Base-by-base conservation (phyloP, 2,113 vertebrate species). In the Rhabdornis inornatus region DNA sequence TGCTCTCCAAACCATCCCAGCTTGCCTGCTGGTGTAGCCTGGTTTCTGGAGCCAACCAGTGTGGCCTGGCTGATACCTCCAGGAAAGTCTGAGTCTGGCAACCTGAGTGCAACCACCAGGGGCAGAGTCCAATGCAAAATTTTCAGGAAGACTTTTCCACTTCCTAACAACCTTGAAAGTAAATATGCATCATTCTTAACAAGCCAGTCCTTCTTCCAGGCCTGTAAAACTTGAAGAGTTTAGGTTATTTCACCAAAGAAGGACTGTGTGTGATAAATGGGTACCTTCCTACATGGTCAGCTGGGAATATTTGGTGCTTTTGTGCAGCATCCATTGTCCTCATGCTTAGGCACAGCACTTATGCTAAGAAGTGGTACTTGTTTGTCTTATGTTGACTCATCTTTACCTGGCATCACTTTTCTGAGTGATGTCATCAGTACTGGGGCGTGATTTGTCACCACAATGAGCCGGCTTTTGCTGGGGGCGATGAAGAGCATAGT, bases 201-300 rank as follows among this genome's bases (percentile, higher is more conserved):
- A 0, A 39, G 10, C 23, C 22, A 28, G 35, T 49, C 33, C 52
- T 24, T 68, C 76, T 75, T 33, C 0, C 0, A 56, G 30, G 15
- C 14, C 56, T 65, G 6, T 55, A 30, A 12, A 66, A n/a, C 1
- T 16, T 53, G 17, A 5, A 56, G 21, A 47, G 15, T 22, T 69
- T 27, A 31, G 33, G 25, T 84, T 87, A 45, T 44, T 91, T 94
- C 47, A 22, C 45, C 22, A 28, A 33, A 49, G 63, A 37, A 75
- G 33, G n/a, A 27, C 30, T 33, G 1, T 1, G 0, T 24, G 4
- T 87, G 44, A 24, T 47, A 57, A 72, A 77, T 31, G 0, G 56
- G 5, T 24, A 25, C 42, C 12, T 71, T 91, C 39, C 24, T 56
- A 16, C 63, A 9, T 20, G 33, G 19, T 40, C 77, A 79, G 24